Base-by-base conservation (phyloP, 2,797 vertebrate species). In the Gallinago nigripennis region DNA sequence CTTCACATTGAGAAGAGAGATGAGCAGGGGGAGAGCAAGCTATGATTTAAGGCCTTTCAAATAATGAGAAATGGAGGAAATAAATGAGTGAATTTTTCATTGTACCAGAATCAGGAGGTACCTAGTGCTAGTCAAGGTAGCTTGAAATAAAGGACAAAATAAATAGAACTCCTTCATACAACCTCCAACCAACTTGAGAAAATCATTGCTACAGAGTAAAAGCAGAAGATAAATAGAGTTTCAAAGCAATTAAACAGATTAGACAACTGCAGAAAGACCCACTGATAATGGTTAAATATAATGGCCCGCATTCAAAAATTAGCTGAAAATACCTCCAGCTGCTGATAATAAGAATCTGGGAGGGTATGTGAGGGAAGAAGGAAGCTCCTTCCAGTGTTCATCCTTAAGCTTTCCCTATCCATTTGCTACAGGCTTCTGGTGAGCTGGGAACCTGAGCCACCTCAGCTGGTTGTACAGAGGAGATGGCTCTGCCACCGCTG, bases 41-140 rank as follows among this genome's bases (percentile, higher is more conserved):
- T 60, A 71, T 76, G 45, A 92, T 94, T 88, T 94, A 94, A 83
- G 48, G 51, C 41, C 89, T 88, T 94, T 83, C 81, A 90, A 78
- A 57, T 75, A 6, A 41, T 48, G 71, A 90, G 56, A 83, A 48
- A 78, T 56, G 35, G 50, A 66, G 57, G 35, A 92, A 93, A 73
- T 48, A 82, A 86, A 92, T 45, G 19, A 72, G 37, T 27, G 65
- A 73, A 37, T 60, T 91, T 76, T 94, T 90, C 81, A 71, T 77
- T 83, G 65, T 48, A 60, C 11, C 75, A 39, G 48, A 73, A 43
- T 53, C 37, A 48, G 43, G 50, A 86, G 60, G 9, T 70, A 54
- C 28, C 39, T n/a, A 15, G 16, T 61, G 41, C 53, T 88, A 83
- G 61, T 51, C 61, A 77, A 66, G 37, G 37, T 30, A 43, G 65